Percentiles rank a stretch among this genome's conserved stretches.
Evolutionary conservation across 1,140 invertebrate species (phyloP).

Genomic region (Hestina assimilis): DNA sequence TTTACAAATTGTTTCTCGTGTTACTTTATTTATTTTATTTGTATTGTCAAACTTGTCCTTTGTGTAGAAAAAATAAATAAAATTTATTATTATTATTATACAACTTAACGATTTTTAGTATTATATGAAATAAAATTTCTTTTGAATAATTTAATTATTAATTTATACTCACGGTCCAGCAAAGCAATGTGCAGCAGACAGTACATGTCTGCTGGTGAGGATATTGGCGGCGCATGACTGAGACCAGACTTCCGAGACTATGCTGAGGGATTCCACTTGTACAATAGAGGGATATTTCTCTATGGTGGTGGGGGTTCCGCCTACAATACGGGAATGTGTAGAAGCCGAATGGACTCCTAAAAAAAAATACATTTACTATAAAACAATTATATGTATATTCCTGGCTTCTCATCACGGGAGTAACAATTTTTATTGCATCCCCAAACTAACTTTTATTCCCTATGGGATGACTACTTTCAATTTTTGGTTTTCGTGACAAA

Average conservation of each 20-base stretch:
- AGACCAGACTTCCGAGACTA: slow-evolving; percentile 32
- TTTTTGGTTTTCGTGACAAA: too few relatives aligned
- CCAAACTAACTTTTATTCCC: too few relatives aligned
- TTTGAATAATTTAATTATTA: too few relatives aligned
- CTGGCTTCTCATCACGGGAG: too few relatives aligned
- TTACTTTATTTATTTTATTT: too few relatives aligned
- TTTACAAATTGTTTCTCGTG: too few relatives aligned
- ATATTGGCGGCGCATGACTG: slow-evolving; percentile 49
- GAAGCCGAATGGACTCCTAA: background rate
- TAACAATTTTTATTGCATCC: too few relatives aligned
- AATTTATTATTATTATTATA: too few relatives aligned
- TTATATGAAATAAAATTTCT: background rate
- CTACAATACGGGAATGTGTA: slow-evolving; percentile 39
- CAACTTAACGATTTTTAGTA: background rate
- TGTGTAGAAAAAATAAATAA: too few relatives aligned
- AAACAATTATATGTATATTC: too few relatives aligned
- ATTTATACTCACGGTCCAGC: slow-evolving; percentile 33
- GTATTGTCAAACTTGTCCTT: too few relatives aligned
- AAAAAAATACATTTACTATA: background rate
- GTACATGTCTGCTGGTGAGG: slow-evolving; percentile 32
- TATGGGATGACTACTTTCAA: too few relatives aligned
- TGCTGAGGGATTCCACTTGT: slow-evolving; percentile 34
- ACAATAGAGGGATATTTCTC: slow-evolving; percentile 48
- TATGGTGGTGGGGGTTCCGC: slow-evolving; percentile 41
- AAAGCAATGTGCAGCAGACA: slow-evolving; percentile 55